Evolutionary conservation across 37 sponge, comb jelly and placozoan species (phyloP).

Genomic region (Cliona cf. orientalis): DNA sequence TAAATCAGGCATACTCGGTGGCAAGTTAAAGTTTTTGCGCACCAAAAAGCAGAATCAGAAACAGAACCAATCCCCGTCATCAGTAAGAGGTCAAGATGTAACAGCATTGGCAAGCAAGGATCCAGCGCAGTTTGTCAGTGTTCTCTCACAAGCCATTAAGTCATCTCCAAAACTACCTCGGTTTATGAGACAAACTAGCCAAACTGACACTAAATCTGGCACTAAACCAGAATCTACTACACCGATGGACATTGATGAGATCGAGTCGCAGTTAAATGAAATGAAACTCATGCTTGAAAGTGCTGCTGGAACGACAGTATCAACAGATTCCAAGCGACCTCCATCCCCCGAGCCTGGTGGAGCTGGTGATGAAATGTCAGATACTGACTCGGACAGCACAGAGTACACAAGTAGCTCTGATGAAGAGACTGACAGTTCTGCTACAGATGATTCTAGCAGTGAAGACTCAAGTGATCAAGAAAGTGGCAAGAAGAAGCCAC

Average conservation of each 20-base stretch:
- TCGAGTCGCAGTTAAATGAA: conserved; percentile 31
- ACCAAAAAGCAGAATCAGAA: too few species aligned
- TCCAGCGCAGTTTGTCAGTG: conserved; percentile 16
- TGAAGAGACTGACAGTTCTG: conserved; percentile 8
- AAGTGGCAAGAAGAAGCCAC: conserved; percentile 2
- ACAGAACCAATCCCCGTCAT: neutral
- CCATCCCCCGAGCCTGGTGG: conserved; percentile 14
- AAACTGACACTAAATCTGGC: neutral
- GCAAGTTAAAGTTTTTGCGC: too few species aligned
- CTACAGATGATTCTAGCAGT: conserved; percentile 16
- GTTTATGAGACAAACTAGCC: conserved; percentile 17
- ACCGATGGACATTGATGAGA: conserved; percentile 43
- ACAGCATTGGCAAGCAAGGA: too few species aligned
- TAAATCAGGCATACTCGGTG: too few species aligned
- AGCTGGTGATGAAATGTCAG: neutral
- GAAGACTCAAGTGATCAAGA: conserved; percentile 49
- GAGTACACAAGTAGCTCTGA: conserved; percentile 39
- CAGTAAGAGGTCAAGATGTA: neutral
- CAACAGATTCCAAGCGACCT: neutral
- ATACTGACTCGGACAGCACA: conserved; percentile 33
- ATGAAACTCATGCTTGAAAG: conserved; percentile 10
- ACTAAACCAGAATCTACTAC: conserved; percentile 21
- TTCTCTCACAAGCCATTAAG: conserved; percentile 4
- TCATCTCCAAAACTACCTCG: conserved; percentile 25
- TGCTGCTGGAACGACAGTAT: neutral